These are phyloP conservation scores for Henicopernis longicauda DNA, from an alignment of 2,113 vertebrate genomes.

Conservation along the genomic window DNA sequence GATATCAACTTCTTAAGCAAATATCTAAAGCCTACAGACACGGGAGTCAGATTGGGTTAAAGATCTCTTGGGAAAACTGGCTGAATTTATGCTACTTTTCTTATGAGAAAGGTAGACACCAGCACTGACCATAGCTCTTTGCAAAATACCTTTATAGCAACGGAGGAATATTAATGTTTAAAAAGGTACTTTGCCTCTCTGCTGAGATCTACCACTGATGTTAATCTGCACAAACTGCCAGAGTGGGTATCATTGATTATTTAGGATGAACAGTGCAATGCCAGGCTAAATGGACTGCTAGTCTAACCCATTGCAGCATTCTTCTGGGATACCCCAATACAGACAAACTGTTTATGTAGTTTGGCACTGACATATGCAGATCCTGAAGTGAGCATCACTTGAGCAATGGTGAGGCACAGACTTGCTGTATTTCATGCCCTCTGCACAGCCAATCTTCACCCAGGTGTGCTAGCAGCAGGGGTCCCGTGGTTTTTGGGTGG, in stretches of 20 bases:
- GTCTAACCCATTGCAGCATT: neutral
- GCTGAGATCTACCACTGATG: neutral
- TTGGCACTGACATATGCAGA: neutral
- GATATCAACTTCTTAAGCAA: neutral
- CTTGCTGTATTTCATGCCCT: neutral
- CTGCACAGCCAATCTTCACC: neutral
- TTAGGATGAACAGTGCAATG: slow-evolving; percentile 14
- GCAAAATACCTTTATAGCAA: neutral
- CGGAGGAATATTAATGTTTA: slow-evolving; percentile 36
- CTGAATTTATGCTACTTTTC: neutral
- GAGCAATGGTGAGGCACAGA: neutral
- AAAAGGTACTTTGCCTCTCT: slow-evolving; percentile 19
- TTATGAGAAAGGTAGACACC: neutral
- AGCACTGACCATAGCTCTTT: neutral
- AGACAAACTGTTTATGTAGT: neutral
- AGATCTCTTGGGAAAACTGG: neutral
- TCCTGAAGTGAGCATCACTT: neutral
- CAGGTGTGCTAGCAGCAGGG: neutral
- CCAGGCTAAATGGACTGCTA: neutral
- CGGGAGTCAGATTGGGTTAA: neutral
- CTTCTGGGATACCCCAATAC: neutral
- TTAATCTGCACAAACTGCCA: slow-evolving; percentile 18
- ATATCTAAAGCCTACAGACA: neutral
- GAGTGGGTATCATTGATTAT: slow-evolving; percentile 36
- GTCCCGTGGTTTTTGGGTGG: too few species aligned